Conservation (phyloP, 2,888 invertebrate genomes). For the Hypena proboscidalis region DNA sequence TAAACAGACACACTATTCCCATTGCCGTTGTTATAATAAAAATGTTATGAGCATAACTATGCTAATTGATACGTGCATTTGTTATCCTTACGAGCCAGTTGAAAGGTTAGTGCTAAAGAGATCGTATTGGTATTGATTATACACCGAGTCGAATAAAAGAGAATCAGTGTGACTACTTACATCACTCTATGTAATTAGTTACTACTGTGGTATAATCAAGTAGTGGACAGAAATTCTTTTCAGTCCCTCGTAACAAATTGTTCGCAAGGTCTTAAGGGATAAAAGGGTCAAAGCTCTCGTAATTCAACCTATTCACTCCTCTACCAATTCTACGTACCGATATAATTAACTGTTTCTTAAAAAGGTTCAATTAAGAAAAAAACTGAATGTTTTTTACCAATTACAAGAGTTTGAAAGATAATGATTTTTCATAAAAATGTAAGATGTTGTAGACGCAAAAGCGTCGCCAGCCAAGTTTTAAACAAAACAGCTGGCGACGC, state of each 20-base stretch:
- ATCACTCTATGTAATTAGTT: conserved; percentile 9
- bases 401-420: too few relatives aligned
- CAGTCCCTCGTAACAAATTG: conserved; percentile 26
- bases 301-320: conserved; percentile 29
- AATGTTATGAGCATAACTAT: too few relatives aligned
- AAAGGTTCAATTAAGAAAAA: background rate
- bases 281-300: conserved; percentile 41
- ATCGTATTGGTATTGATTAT: too few relatives aligned
- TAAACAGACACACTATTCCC: too few relatives aligned
- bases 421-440: too few relatives aligned
- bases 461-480: too few relatives aligned
- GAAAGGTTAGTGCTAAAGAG: too few relatives aligned
- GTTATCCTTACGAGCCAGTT: too few relatives aligned
- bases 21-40: too few relatives aligned
- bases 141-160: background rate
- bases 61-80: too few relatives aligned
- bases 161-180: background rate
- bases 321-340: conserved; percentile 21
- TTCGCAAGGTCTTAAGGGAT: conserved; percentile 31
- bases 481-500: too few relatives aligned
- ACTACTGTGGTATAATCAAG: conserved; percentile 10
- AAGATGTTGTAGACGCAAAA: too few relatives aligned
- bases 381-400: background rate
- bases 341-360: conserved; percentile 8
- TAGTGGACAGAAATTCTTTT: conserved; percentile 22